A percentile compares a stretch with the other conserved stretches of the same genome.
Conservation (phyloP, 2,797 vertebrate genomes). For the Echiichthys vipera region DNA sequence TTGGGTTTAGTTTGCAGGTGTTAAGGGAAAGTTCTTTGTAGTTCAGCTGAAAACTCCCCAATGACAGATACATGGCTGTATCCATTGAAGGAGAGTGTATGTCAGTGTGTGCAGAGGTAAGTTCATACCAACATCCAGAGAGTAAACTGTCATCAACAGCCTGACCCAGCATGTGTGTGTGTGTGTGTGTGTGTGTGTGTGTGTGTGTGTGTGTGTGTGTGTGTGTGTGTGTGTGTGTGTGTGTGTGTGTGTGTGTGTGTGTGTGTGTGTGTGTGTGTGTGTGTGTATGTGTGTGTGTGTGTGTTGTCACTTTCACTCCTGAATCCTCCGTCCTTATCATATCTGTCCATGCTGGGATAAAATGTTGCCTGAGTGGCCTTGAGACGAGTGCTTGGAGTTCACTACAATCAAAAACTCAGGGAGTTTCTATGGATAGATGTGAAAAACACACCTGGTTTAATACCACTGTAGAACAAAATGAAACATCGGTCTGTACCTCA, state of each 20-base stretch:
- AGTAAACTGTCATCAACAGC: constrained; percentile 60
- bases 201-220: constrained; percentile 11
- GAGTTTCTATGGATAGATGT: constrained; percentile 1
- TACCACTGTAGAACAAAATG: background rate
- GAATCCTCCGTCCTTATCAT: constrained; percentile 50
- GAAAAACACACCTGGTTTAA: constrained; percentile 14
- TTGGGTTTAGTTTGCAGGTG: constrained; percentile 65
- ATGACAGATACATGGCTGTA: constrained; percentile 64
- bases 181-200: constrained; percentile 16
- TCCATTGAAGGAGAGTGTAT: constrained; percentile 19
- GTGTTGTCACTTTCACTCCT: constrained; percentile 54
- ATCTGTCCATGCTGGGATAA: constrained; percentile 33
- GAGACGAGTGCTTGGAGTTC: constrained; percentile 16
- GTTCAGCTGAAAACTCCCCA: constrained; percentile 47
- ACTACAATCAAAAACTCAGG: background rate
- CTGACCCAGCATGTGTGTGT: constrained; percentile 19
- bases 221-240: constrained; percentile 12
- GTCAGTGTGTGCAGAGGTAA: constrained; percentile 18
- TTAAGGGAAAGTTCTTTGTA: constrained; percentile 62
- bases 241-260: constrained; percentile 12
- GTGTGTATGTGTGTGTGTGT: constrained; percentile 13
- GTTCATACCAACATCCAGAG: constrained; percentile 59
- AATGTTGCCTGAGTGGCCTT: constrained; percentile 10
- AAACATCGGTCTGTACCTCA: background rate
- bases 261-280: constrained; percentile 13